A percentile compares a stretch with the other conserved stretches of the same genome.
phyloP scores from a whole-genome alignment of 2,888 invertebrate genomes.

The Papilio elwesi region DNA sequence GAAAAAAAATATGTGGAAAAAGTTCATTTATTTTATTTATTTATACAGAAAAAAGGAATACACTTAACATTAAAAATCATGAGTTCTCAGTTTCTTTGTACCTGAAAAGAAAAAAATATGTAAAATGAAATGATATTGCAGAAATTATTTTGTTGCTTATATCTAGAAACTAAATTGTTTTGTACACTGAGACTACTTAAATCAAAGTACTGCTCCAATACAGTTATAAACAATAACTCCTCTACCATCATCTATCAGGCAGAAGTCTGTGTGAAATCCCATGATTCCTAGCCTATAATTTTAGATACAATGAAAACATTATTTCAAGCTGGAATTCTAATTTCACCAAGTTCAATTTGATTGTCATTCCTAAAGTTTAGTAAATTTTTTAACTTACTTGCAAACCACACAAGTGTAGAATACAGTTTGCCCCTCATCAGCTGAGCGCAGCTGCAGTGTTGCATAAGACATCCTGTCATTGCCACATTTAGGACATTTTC shows the following conservation, averaged over 20 bases:
- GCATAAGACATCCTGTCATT: conserved; percentile 97
- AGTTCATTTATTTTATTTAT: conserved; percentile 4
- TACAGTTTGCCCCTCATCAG: conserved; percentile 99
- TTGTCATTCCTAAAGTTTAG: background rate
- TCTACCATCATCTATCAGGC: no score
- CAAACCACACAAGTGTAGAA: conserved; percentile 98
- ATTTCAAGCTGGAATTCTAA: no score
- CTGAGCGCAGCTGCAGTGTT: conserved; percentile 96
- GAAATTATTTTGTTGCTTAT: background rate
- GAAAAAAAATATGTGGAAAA: background rate
- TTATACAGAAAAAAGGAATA: conserved; percentile 17
- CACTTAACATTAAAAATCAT: conserved; percentile 54
- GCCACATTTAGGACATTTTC: conserved; percentile 94
- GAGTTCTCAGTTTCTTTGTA: conserved; percentile 91
- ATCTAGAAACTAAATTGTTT: background rate
- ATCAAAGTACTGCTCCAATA: no score
- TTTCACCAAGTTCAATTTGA: no score
- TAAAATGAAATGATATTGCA: background rate
- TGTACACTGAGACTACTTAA: no score
- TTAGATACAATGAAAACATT: no score
- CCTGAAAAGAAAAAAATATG: conserved; percentile 74
- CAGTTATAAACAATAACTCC: no score
- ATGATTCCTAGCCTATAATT: no score
- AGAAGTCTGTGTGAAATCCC: no score
- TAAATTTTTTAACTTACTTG: conserved; percentile 84